Base-by-base conservation (phyloP, 2,888 invertebrate genomes). In the Coremacera marginata region DNA sequence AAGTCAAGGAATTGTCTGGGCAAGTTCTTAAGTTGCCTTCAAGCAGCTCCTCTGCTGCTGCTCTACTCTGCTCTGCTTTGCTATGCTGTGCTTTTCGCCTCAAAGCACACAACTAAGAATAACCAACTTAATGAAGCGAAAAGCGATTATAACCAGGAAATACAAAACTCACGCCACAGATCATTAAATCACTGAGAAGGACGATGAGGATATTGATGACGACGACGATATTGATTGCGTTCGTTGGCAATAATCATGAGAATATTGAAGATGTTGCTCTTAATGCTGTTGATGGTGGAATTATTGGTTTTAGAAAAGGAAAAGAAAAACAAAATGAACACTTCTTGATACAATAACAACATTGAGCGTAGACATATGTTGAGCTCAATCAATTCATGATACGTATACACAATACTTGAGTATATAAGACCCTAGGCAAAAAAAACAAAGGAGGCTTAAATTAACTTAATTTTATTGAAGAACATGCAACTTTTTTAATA, bases 131-230 rank as follows among this genome's bases (percentile, higher is more conserved):
- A 81, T 82, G 82, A 82, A 81, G 79, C 79, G 81, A 80, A 81
- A 81, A 81, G 81, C 79, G 81, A 81, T 82, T 82, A 81, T 81
- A 78, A 79, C 80, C 77, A 78, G 79, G 79, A 79, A 80, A 78
- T 78, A 80, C 74, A 79, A 79, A 79, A 79, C 80, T 80, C 80
- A 81, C 78, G 81, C 78, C 79, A 78, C 79, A 81, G 78, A 82
- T 82, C 82, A 82, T 82, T 80, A 81, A 82, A 79, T 81, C 80
- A 78, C 73, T 79, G 75, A 75, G 73, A 72, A 14, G 16, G 16
- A 75, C 49, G 19, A 63, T 16, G 14, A 55, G 65, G 57, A 52
- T 57, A 63, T 60, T 22, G 77, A 68, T 37, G 77, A 37, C 14
- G 44, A 31, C 7, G 16, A 37, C 27, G 80, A 81, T 81, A 76